Evolutionary conservation across 2,888 invertebrate genomes (phyloP).

Genomic region (Pachycephus smyrnensis): DNA sequence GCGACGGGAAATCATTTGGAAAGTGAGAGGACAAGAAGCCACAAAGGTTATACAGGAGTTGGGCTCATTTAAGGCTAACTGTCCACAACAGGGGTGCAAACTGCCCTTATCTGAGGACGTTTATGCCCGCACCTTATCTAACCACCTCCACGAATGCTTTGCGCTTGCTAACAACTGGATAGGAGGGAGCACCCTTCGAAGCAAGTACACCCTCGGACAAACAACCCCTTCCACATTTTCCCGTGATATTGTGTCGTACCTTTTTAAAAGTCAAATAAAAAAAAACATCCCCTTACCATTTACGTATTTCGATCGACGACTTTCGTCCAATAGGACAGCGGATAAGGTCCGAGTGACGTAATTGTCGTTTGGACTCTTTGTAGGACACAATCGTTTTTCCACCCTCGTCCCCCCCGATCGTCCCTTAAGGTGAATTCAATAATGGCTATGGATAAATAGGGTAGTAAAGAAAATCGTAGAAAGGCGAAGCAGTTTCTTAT

Average conservation of each 20-base stretch:
- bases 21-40: constrained; percentile 33
- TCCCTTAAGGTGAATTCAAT: constrained; percentile 2
- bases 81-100: constrained; percentile 66
- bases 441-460: constrained; percentile 14
- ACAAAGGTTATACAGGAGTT: constrained; percentile 29
- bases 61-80: constrained; percentile 64
- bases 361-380: too few species aligned
- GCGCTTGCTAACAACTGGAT: constrained; percentile 52
- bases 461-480: constrained; percentile 39
- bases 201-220: constrained; percentile 31
- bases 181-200: constrained; percentile 33
- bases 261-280: too few species aligned
- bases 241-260: too few species aligned
- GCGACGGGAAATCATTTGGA: constrained; percentile 39
- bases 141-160: constrained; percentile 41
- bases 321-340: too few species aligned
- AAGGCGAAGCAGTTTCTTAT: constrained; percentile 39
- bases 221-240: not conserved
- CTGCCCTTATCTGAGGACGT: constrained; percentile 65
- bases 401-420: too few species aligned
- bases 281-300: too few species aligned
- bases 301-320: too few species aligned
- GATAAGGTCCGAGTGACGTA: too few species aligned
- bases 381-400: too few species aligned
- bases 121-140: constrained; percentile 65